These are phyloP conservation scores for Garrulus glandarius DNA, from an alignment of 2,797 vertebrate species.

Conservation along the genomic window DNA sequence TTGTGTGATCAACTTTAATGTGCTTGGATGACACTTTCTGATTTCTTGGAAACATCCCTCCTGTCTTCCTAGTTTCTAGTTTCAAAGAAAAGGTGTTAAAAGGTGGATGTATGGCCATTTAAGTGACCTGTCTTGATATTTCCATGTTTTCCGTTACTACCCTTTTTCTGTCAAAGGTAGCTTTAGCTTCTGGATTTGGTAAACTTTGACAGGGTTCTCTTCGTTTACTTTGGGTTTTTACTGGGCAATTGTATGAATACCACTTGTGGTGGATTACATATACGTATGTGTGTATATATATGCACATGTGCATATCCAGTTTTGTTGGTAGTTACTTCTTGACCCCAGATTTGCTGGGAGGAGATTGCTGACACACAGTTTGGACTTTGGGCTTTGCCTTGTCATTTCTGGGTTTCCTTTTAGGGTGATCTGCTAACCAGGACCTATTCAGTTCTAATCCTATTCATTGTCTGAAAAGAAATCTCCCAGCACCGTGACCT, in stretches of 20 bases:
- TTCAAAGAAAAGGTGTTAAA: not conserved
- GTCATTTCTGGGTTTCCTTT: not conserved
- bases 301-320: not conserved
- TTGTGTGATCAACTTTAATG: not conserved
- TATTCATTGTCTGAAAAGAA: constrained; percentile 5
- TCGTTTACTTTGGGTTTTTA: not conserved
- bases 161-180: not conserved
- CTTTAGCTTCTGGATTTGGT: not conserved
- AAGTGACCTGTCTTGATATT: not conserved
- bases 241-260: not conserved
- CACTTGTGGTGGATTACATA: not conserved
- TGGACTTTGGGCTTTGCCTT: not conserved
- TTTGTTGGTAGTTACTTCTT: not conserved
- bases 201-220: not conserved
- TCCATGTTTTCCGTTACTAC: not conserved
- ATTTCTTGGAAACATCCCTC: not conserved
- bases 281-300: accelerated
- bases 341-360: not conserved
- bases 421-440: not conserved
- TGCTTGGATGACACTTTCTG: not conserved
- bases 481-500: constrained; percentile 8
- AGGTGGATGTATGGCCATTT: not conserved
- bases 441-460: constrained; percentile 12
- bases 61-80: not conserved
- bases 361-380: not conserved